Percentiles rank a stretch among this genome's conserved stretches.
Conservation (phyloP, 2,888 invertebrate genomes). For the Chrysolina americana region DNA sequence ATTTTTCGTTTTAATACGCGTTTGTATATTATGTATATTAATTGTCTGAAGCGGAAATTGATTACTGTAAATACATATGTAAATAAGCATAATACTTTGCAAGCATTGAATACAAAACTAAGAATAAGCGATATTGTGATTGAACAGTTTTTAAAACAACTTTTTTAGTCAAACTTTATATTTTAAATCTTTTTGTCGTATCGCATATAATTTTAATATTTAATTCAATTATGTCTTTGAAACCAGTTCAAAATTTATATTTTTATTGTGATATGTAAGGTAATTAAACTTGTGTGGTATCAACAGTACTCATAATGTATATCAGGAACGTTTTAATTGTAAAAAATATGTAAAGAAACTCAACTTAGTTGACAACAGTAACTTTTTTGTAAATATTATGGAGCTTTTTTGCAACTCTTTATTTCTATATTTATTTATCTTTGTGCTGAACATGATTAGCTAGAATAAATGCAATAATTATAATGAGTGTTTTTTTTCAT, state of each 20-base stretch:
- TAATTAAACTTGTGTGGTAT: not conserved
- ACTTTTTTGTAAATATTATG: not conserved
- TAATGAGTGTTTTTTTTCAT: not conserved
- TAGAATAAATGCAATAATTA: slow-evolving; percentile 9
- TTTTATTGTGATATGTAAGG: not conserved
- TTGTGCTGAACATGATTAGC: slow-evolving; percentile 2
- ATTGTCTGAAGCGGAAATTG: slow-evolving; percentile 25
- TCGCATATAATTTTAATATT: no score
- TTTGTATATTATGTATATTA: slow-evolving; percentile 30
- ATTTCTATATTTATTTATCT: slow-evolving; percentile 18
- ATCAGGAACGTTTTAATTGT: slow-evolving; percentile 2
- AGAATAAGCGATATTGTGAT: slow-evolving; percentile 27
- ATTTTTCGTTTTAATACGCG: not conserved
- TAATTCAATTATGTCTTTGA: no score
- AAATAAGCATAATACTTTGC: slow-evolving; percentile 10
- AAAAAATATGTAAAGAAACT: not conserved
- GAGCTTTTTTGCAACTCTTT: not conserved
- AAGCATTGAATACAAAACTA: slow-evolving; percentile 26
- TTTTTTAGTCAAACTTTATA: not conserved
- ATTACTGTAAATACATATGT: slow-evolving; percentile 23
- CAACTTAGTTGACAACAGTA: not conserved
- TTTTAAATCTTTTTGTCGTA: not conserved
- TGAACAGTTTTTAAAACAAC: slow-evolving; percentile 3
- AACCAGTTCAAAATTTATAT: no score
- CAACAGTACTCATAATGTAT: not conserved